These are phyloP conservation scores for Myzus persicae DNA, from an alignment of 1,140 invertebrate genomes.

Conservation along the genomic window DNA sequence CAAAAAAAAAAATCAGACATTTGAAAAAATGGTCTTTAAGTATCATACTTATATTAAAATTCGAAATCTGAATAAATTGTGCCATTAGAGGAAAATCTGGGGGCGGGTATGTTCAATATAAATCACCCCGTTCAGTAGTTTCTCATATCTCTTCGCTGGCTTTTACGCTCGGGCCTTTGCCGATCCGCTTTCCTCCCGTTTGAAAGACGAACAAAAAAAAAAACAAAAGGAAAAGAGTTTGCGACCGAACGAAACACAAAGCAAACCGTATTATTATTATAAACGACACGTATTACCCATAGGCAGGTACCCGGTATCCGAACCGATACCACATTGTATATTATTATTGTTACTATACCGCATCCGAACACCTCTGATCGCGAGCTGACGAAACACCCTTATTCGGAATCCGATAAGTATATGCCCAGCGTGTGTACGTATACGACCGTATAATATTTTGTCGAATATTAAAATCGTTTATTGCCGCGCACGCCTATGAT, in stretches of 20 bases:
- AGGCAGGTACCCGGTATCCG: neutral
- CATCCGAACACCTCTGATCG: neutral
- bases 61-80: too few relatives aligned
- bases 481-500: neutral
- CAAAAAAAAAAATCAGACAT: too few relatives aligned
- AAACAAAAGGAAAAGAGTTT: neutral
- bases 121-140: too few relatives aligned
- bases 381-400: neutral
- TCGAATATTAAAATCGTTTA: neutral
- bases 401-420: constrained; percentile 24
- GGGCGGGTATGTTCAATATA: too few relatives aligned
- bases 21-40: too few relatives aligned
- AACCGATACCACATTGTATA: neutral
- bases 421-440: neutral
- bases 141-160: neutral
- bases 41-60: too few relatives aligned
- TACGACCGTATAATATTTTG: neutral
- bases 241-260: neutral
- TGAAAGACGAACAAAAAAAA: too few relatives aligned
- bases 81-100: too few relatives aligned
- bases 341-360: neutral
- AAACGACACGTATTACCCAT: neutral
- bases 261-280: neutral
- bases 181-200: neutral
- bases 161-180: neutral